Conservation (phyloP, 2,113 vertebrate genomes). For the Gopherus evgoodei region DNA sequence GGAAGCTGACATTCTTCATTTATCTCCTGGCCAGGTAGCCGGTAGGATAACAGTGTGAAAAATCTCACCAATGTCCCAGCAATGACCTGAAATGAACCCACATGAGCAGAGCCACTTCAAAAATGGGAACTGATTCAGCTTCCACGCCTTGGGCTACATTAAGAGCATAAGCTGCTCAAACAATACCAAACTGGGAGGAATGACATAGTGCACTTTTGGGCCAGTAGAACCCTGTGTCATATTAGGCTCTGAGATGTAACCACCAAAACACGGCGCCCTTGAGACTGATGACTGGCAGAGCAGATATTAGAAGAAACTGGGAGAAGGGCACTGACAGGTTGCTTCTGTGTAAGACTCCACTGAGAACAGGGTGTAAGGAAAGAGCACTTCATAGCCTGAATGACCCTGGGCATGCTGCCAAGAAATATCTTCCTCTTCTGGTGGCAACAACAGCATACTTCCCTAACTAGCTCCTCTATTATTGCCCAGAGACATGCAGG, state of each 20-base stretch:
- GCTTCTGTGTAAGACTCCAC: slow-evolving; percentile 7
- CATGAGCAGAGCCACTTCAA: not conserved
- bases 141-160: not conserved
- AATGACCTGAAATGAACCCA: slow-evolving; percentile 51
- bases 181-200: not conserved
- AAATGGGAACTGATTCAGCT: not conserved
- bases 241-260: slow-evolving; percentile 7
- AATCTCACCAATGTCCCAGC: slow-evolving; percentile 37
- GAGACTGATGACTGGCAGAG: slow-evolving; percentile 30
- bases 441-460: slow-evolving; percentile 4
- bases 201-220: not conserved
- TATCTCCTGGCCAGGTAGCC: slow-evolving; percentile 20
- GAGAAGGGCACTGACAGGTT: slow-evolving; percentile 43
- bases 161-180: not conserved
- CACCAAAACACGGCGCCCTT: slow-evolving; percentile 22
- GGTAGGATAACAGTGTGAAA: slow-evolving; percentile 15
- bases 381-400: not conserved
- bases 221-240: slow-evolving; percentile 13
- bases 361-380: not conserved
- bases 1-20: slow-evolving; percentile 10
- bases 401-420: slow-evolving; percentile 50
- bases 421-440: slow-evolving; percentile 52
- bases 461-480: not conserved
- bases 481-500: not conserved
- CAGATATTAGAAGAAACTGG: slow-evolving; percentile 17